Base-by-base conservation (phyloP, 2,888 invertebrate genomes). In the Brachyptera putata region DNA sequence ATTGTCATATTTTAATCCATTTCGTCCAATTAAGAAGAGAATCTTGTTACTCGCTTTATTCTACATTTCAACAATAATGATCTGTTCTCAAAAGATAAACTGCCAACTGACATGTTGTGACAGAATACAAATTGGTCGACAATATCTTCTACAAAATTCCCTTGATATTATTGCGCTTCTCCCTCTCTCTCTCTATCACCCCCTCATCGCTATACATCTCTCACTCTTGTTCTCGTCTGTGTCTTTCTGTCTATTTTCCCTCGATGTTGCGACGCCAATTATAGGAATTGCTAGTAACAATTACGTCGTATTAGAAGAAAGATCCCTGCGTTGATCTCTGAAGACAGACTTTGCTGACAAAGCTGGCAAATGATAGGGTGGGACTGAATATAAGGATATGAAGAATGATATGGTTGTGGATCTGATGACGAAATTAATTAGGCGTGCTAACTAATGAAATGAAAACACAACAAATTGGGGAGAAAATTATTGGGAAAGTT, bases 41-140 rank as follows among this genome's bases (percentile, higher is more conserved):
- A 1, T 2, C 46, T 13, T 22, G 1, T 46, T n/a, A n/a, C n/a
- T n/a, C n/a, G n/a, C n/a, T n/a, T n/a, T n/a, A n/a, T n/a, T n/a
- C n/a, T n/a, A n/a, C n/a, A n/a, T n/a, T n/a, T n/a, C n/a, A n/a
- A n/a, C n/a, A n/a, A n/a, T n/a, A n/a, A n/a, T 53, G 36, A 53
- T 34, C 34, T 53, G 9, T 14, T n/a, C 34, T 34, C 21, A 18
- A 53, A 53, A 53, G 53, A 53, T 34, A 16, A 53, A 53, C 34
- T 3, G 34, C 2, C 13, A 36, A 5, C 36, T 34, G 34, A 53
- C 34, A 36, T 53, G 34, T 34, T 21, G 34, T 18, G 53, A 5
- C 36, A 34, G 21, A 53, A 53, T 16, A 53, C 53, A 53, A 53
- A 53, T 53, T 53, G 53, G 24, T 46, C 22, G 24, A 46, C 46